phyloP scores from a whole-genome alignment of 64 coral and sea anemone genomes.

The Montipora capricornis region DNA sequence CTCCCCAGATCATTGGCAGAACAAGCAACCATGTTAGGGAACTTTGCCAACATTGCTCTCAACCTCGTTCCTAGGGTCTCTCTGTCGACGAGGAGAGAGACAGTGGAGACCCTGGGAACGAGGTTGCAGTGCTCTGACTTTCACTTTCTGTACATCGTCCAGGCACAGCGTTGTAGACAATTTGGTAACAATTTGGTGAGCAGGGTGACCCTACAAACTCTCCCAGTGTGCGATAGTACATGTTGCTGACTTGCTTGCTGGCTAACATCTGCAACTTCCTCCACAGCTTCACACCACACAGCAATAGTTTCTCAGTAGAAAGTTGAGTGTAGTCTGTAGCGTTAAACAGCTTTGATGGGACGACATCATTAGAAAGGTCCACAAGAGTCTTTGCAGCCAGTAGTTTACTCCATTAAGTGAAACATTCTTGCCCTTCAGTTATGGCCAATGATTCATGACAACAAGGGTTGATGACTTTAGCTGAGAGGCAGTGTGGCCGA shows the following conservation, averaged over 20 bases:
- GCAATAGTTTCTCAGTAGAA: constrained; percentile 5
- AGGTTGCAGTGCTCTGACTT: neutral
- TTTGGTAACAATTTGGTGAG: neutral
- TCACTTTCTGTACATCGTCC: neutral
- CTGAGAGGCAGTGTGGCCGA: too few relatives aligned
- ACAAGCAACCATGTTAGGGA: neutral
- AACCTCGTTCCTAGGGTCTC: too few relatives aligned
- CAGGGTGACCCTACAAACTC: neutral
- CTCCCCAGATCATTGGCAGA: neutral
- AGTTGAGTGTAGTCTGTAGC: constrained; percentile 16
- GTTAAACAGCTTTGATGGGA: constrained; percentile 6
- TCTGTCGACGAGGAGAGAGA: too few relatives aligned
- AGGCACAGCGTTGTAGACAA: neutral
- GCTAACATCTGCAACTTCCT: neutral
- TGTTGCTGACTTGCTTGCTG: neutral
- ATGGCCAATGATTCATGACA: neutral
- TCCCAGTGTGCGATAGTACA: neutral
- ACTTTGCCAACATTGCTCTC: constrained; percentile 4
- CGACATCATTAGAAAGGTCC: neutral
- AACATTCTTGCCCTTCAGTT: neutral
- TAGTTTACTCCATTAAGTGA: neutral
- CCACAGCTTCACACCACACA: neutral
- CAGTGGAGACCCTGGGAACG: too few relatives aligned
- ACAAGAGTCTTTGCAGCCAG: constrained; percentile 41
- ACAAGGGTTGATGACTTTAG: neutral